Base-by-base conservation (phyloP, 1,140 invertebrate species). In the Drosophila nigromelanica region DNA sequence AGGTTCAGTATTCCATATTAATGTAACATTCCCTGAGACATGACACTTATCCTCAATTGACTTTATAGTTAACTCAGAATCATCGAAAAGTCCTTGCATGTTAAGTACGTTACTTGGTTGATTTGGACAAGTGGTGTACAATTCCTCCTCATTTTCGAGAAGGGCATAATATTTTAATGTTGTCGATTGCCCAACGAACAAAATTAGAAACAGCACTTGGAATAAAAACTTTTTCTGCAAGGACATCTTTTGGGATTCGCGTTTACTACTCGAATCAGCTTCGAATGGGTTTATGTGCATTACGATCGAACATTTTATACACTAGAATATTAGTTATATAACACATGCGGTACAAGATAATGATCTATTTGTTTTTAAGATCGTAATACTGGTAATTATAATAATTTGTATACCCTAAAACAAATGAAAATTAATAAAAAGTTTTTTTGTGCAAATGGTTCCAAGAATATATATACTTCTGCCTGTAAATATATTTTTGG, bases 1-100 rank as follows among this genome's bases (percentile, higher is more conserved):
- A 11, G 35, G 47, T 11, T 68, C 5, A 18, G 52, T 45, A 43
- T 60, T 5, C 66, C 66, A 68, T 1, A 15, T 18, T 3, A 10
- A 5, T 1, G 56, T 61, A 10, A 45, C 0, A 35, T 61, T 69
- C 5, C 66, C 66, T 5, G 14, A 24, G 24, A 50, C 5, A 3
- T 11, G 5, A 1, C 24, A 0, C 18, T 1, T 21, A 10, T 48
- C 45, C 39, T 11, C 5, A 5, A n/a, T 10, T 10, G 6, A n/a
- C 3, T 24, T 4, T 5, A 47, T 24, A 10, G 43, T 37, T 5
- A 35, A 5, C 12, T 61, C 15, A 10, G 58, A 37, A 6, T 18
- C n/a, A 50, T 61, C 18, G n/a, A n/a, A 0, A 8, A 61, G 12
- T 1, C 45, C 58, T 2, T 48, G 4, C 12, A 48, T 1, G 11